phyloP scores from a whole-genome alignment of 2,888 invertebrate genomes.

The Oasisia sp. region DNA sequence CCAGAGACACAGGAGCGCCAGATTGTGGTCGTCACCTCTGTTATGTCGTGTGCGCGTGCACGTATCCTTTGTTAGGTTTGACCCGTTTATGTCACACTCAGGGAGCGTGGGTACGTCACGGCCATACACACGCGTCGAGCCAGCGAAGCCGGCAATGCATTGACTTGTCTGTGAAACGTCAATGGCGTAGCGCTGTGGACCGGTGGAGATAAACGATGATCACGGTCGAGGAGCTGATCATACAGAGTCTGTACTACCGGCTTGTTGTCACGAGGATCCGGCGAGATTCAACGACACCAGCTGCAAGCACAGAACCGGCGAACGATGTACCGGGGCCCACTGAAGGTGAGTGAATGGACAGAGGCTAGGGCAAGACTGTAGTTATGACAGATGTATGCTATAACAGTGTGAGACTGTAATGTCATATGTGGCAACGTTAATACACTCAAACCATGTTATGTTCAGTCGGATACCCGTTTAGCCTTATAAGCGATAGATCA shows the following conservation, averaged over 20 bases:
- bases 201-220: constrained; percentile 33
- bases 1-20: background rate
- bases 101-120: too few species aligned
- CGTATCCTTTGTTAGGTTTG: background rate
- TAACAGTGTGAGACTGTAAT: background rate
- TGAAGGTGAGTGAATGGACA: background rate
- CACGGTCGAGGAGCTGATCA: constrained; percentile 43
- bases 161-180: background rate
- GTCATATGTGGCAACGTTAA: background rate
- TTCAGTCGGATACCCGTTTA: background rate
- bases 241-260: constrained; percentile 41
- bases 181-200: background rate
- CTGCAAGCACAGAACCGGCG: background rate
- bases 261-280: constrained; percentile 40
- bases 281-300: constrained; percentile 17
- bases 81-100: background rate
- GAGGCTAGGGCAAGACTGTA: background rate
- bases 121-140: background rate
- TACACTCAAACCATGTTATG: background rate
- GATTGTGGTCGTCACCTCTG: background rate
- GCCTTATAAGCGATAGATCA: background rate
- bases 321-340: background rate
- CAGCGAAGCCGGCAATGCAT: background rate
- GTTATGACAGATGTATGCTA: background rate
- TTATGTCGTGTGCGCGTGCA: background rate